Conservation (phyloP, 1,140 invertebrate species). For the Trachymyrmex septentrionalis region DNA sequence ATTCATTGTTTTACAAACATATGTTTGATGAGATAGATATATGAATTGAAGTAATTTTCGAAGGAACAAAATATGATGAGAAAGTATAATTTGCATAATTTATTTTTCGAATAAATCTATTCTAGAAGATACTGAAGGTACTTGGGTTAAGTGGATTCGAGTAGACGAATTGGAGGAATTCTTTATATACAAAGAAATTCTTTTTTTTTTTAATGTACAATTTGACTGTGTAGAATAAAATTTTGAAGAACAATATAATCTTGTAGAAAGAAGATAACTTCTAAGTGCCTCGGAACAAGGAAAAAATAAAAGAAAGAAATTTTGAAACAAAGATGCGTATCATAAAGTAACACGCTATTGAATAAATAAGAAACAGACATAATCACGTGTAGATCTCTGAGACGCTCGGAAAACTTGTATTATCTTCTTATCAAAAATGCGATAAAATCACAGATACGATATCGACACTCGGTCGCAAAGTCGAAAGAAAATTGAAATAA, state of each 20-base stretch:
- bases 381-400: not conserved
- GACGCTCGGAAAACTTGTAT: not conserved
- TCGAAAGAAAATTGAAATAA: too few species aligned
- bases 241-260: not conserved
- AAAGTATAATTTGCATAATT: not conserved
- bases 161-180: not conserved
- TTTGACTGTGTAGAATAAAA: not conserved
- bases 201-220: not conserved
- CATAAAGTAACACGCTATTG: not conserved
- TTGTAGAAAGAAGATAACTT: not conserved
- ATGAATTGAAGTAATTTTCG: not conserved
- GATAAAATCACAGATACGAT: constrained; percentile 36
- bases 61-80: not conserved
- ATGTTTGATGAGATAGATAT: not conserved
- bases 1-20: not conserved
- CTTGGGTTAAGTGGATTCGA: not conserved
- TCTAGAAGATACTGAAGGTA: not conserved
- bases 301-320: not conserved
- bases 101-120: not conserved
- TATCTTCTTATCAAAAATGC: constrained; percentile 30
- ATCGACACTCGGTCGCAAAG: not conserved
- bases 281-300: not conserved
- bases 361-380: not conserved
- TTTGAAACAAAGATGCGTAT: not conserved
- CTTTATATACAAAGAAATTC: not conserved